Evolutionary conservation across 1,140 invertebrate species (phyloP).

Genomic region (Papilio machaon): DNA sequence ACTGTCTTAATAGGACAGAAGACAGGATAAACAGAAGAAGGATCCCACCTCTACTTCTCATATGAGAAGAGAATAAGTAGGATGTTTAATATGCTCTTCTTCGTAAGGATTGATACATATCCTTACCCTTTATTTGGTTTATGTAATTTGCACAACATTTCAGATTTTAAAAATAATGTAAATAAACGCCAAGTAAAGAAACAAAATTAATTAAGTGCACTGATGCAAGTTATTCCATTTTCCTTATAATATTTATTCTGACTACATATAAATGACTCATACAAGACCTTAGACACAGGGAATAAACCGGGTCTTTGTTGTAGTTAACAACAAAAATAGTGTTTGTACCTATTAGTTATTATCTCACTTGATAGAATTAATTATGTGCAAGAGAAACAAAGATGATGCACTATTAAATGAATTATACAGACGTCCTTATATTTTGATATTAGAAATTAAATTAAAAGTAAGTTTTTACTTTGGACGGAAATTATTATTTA

Average conservation of each 20-base stretch:
- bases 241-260: background rate
- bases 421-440: background rate
- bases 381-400: background rate
- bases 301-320: conserved; percentile 23
- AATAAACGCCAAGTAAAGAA: background rate
- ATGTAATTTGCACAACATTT: too few species aligned
- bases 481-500: too few species aligned
- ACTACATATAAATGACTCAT: conserved; percentile 1
- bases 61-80: too few species aligned
- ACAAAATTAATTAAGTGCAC: background rate
- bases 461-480: background rate
- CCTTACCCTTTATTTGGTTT: too few species aligned
- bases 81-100: too few species aligned
- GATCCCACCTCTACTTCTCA: too few species aligned
- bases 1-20: too few species aligned
- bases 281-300: background rate
- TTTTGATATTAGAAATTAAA: background rate
- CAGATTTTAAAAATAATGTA: too few species aligned
- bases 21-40: too few species aligned
- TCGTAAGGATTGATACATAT: too few species aligned
- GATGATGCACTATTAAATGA: background rate
- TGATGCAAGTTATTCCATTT: background rate
- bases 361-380: background rate
- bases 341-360: background rate
- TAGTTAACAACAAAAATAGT: background rate